Evolutionary conservation across 2,797 vertebrate species (phyloP).

Genomic region (Dicrostonyx torquatus): DNA sequence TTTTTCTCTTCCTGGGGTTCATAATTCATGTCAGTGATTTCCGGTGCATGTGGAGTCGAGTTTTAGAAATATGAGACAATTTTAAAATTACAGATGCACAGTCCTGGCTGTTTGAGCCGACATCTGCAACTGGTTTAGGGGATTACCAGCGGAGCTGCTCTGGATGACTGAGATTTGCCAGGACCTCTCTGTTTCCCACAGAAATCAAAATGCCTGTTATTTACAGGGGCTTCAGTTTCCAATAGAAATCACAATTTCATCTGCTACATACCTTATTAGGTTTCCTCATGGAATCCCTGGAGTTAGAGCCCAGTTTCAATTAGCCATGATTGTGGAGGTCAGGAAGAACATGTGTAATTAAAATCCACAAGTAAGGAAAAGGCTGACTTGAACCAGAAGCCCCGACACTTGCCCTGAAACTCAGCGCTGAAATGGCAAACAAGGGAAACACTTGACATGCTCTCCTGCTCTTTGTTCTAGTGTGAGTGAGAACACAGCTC

Average conservation of each 20-base stretch:
- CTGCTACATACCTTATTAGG: constrained; percentile 60
- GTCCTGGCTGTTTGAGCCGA: constrained; percentile 63
- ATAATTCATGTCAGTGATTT: constrained; percentile 82
- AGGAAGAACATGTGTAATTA: constrained; percentile 54
- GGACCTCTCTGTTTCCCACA: constrained; percentile 71
- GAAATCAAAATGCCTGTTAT: constrained; percentile 58
- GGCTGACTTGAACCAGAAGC: constrained; percentile 42
- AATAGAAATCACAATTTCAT: constrained; percentile 58
- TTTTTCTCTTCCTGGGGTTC: constrained; percentile 83
- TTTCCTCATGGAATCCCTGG: constrained; percentile 55
- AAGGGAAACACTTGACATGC: not conserved
- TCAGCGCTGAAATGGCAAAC: constrained; percentile 4
- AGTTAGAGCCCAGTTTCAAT: constrained; percentile 62
- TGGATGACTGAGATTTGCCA: constrained; percentile 76
- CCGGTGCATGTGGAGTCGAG: constrained; percentile 74
- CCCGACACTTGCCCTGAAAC: constrained; percentile 35
- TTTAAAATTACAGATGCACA: constrained; percentile 80
- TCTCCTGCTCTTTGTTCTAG: constrained; percentile 30
- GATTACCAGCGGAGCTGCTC: constrained; percentile 76
- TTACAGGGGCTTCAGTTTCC: constrained; percentile 41
- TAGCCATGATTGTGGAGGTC: constrained; percentile 59
- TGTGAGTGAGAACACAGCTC: not conserved
- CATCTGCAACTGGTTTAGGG: constrained; percentile 78
- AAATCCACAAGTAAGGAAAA: constrained; percentile 55
- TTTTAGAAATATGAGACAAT: constrained; percentile 77